phyloP scores from a whole-genome alignment of 2,797 vertebrate genomes.

The Poeciliopsis infans region DNA sequence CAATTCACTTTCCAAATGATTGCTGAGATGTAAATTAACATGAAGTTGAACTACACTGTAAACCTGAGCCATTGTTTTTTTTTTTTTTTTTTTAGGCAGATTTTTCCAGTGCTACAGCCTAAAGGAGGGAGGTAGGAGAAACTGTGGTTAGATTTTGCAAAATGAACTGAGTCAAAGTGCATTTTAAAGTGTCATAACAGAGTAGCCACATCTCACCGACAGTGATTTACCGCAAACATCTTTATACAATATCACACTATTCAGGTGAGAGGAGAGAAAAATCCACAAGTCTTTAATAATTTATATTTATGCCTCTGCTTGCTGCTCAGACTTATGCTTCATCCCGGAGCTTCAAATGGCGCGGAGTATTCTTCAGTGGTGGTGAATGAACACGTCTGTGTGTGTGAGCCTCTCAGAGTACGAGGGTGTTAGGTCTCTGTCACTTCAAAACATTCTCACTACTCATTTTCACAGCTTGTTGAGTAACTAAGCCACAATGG shows the following conservation, averaged over 20 bases:
- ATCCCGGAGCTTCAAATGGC: not conserved
- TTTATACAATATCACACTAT: not conserved
- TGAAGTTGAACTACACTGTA: not conserved
- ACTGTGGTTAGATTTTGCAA: not conserved
- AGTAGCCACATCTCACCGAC: not conserved
- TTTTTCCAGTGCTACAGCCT: not conserved
- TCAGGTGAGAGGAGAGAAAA: not conserved
- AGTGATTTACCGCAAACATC: not conserved
- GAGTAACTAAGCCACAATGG: not conserved
- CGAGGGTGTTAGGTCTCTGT: not conserved
- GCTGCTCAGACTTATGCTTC: not conserved
- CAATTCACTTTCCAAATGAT: not conserved
- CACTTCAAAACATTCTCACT: not conserved
- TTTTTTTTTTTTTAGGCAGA: not conserved
- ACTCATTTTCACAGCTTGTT: not conserved
- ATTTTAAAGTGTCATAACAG: not conserved
- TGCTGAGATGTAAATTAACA: not conserved
- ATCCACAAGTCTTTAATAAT: slow-evolving; percentile 2
- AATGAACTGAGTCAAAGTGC: not conserved
- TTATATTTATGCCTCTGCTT: not conserved
- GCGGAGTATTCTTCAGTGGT: not conserved
- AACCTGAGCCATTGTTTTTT: not conserved
- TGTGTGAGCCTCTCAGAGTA: not conserved
- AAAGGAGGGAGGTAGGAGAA: not conserved
- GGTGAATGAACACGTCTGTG: not conserved